Evolutionary conservation across 2,113 vertebrate species (phyloP), one percentile per base, ranked within the genome.

Genomic region (Triplophysa siluroides): DNA sequence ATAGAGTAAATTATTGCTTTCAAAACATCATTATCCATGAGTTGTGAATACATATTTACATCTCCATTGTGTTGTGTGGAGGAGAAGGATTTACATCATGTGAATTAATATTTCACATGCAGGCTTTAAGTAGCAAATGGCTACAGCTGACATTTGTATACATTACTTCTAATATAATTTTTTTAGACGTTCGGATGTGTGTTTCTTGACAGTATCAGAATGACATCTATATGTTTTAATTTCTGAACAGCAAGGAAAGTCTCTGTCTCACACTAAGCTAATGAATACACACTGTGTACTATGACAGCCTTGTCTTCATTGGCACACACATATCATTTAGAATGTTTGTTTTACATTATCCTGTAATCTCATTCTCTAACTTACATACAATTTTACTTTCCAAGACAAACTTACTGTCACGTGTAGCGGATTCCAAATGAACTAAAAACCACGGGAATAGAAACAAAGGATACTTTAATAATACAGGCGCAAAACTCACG

Each of bases 331-430:
- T 47, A 47, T 26, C 19, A 79, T 63, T 72, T 63, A 43, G 71
- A 79, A 68, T 67, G 63, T 68, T 60, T 7, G 26, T 79, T 71
- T 79, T 26, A 62, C 43, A 79, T 72, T 69, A 33, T 68, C 45
- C 33, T 24, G 33, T 38, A 38, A 38, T 38, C 33, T 38, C 1
- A 38, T 38, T 38, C 7, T 38, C 33, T 8, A 6, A 38, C 6
- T 38, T 29, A 38, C 8, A 38, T 7, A 38, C 29, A 38, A 38
- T 7, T 7, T 38, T 3, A 29, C 6, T 38, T 6, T 38, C 33
- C 1, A 7, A 38, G 33, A 38, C 7, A 38, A 38, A 38, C 33
- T 38, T n/a, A n/a, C n/a, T n/a, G n/a, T n/a, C n/a, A n/a, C n/a
- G n/a, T n/a, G n/a, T n/a, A n/a, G n/a, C n/a, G n/a, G n/a, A n/a